These are phyloP conservation scores for Cartodere bifasciata DNA, from an alignment of 2,888 invertebrate genomes.

Conservation along the genomic window DNA sequence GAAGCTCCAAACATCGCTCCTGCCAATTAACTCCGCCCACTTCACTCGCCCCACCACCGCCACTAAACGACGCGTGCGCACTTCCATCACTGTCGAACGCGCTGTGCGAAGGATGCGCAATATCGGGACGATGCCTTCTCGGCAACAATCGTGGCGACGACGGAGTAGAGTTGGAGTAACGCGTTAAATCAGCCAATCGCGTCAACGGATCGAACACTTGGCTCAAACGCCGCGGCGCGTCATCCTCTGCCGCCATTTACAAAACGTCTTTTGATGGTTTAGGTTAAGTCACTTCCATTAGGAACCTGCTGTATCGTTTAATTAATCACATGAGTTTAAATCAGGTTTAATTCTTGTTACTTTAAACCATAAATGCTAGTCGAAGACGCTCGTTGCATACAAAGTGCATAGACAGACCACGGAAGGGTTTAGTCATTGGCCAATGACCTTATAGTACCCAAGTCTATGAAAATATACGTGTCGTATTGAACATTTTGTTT, in stretches of 20 bases:
- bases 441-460: conserved; percentile 12
- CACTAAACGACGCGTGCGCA: conserved; percentile 25
- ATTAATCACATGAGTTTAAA: no score
- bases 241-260: conserved; percentile 22
- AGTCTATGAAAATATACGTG: no score
- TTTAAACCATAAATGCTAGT: no score
- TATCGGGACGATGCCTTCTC: conserved; percentile 53
- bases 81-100: conserved; percentile 32
- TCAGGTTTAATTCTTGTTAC: no score
- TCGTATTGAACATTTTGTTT: no score
- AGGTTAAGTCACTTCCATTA: conserved; percentile 20
- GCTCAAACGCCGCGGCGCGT: conserved; percentile 53
- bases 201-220: conserved; percentile 74
- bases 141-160: conserved; percentile 61
- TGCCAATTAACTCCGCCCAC: conserved; percentile 65
- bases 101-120: conserved; percentile 28
- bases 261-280: neutral
- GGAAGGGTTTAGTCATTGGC: no score
- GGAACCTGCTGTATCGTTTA: no score
- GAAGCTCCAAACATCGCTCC: conserved; percentile 74
- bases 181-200: conserved; percentile 54
- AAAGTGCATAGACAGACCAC: no score
- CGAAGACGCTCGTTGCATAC: no score
- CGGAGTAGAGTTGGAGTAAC: conserved; percentile 46
- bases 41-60: conserved; percentile 37